Evolutionary conservation across 1,140 invertebrate species (phyloP), one percentile per base, ranked within the genome.

Genomic region (Drosophila sproati): DNA sequence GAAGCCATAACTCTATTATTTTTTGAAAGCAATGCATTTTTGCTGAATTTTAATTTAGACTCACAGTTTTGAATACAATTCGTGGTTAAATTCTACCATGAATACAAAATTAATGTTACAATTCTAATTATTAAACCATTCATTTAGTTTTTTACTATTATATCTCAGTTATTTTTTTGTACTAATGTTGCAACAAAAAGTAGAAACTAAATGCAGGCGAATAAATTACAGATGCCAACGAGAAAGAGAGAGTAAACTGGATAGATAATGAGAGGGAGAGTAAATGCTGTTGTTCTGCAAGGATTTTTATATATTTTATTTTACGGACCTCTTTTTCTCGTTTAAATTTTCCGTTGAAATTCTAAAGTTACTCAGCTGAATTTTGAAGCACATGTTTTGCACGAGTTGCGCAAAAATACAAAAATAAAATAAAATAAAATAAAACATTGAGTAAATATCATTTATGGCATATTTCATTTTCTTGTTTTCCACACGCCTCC

Each of bases 401-500:
- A 37, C 20, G 28, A 57, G 51, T 28, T 29, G 47, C 39, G 37
- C 20, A 20, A 20, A 20, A 20, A 20, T 20, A 20, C 20, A 20
- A 20, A 20, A 20, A 20, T 20, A 20, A 20, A 20, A 20, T 20
- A 20, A 20, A 20, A 20, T 20, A 20, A 20, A 20, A 20, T 20
- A 20, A 20, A 68, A 62, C 47, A 76, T 35, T 55, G 43, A 61
- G 51, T 56, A 70, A 74, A 74, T 74, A 73, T 78, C 76, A 67
- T 68, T 78, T 83, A 72, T 61, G 72, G 45, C 80, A 73, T 64
- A 80, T 82, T 83, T 83, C 71, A 69, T 48, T 51, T 43, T 73
- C 39, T 69, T 74, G 57, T 69, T 73, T 52, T 43, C n/a, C 39
- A n/a, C 39, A n/a, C 39, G 39, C 4, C 39, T n/a, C 39, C 5